phyloP scores from a whole-genome alignment of 2,113 vertebrate species.

The Promerops cafer region DNA sequence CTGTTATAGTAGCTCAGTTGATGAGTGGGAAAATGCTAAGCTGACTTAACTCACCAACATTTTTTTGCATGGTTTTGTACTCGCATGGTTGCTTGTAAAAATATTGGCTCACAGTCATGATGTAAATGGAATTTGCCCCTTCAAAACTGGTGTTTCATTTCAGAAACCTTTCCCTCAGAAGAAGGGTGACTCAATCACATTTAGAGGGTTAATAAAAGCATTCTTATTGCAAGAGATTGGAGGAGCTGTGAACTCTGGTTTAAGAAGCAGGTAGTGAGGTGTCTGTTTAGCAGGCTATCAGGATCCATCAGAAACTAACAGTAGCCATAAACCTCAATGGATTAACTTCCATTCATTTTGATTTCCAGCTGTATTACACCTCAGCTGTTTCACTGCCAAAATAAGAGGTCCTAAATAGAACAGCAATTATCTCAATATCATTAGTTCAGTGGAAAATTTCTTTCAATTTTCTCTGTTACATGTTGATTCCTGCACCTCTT shows the following conservation, averaged over 20 bases:
- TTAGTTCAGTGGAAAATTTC: background rate
- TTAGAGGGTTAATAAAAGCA: background rate
- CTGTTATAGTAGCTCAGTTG: background rate
- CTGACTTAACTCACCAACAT: background rate
- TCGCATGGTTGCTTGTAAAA: background rate
- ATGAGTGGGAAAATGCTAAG: background rate
- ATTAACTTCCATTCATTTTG: background rate
- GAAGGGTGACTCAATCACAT: background rate
- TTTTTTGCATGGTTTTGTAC: background rate
- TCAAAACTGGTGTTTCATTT: background rate
- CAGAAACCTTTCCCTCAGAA: background rate
- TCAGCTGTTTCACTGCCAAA: background rate
- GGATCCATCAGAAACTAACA: background rate
- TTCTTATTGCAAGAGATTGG: constrained; percentile 13
- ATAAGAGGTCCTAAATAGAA: background rate
- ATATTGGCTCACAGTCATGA: background rate
- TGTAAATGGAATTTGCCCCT: background rate
- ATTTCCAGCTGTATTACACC: background rate
- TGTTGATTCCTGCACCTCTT: background rate
- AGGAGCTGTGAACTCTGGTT: constrained; percentile 52
- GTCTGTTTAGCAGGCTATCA: background rate
- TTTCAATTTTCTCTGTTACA: background rate
- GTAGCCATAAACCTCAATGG: background rate
- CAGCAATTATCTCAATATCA: background rate
- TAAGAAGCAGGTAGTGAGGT: background rate